Base-by-base conservation (phyloP, 2,888 invertebrate species). In the Cephus pulcher region DNA sequence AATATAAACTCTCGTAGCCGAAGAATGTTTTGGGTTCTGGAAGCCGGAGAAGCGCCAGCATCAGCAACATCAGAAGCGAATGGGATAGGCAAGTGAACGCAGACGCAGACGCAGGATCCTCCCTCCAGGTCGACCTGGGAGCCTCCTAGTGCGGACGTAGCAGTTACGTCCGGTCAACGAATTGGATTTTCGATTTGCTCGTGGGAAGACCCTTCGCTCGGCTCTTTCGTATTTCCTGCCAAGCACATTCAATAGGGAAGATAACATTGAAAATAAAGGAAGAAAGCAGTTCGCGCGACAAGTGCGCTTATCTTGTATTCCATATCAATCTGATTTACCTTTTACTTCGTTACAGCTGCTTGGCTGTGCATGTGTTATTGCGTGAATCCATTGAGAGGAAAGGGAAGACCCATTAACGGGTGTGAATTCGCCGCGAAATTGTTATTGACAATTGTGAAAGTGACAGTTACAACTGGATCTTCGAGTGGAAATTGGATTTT, bases 41-140 rank as follows among this genome's bases (percentile, higher is more conserved):
- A 23, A 23, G 56, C 56, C 23, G 9, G 56, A 23, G 56, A 56
- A 56, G 56, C 15, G 40, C 40, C 40, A 23, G 40, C 56, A 56
- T 56, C 56, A 56, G 56, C 15, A 56, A 2, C 56, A 56, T 23
- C 56, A 23, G 56, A 56, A 56, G 9, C 23, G 56, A 56, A 56
- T 56, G 56, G 23, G 34, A 30, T 74, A 30, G 74, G 35, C 35
- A 33, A 75, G 69, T 30, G 35, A 82, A 82, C 82, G 81, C 80
- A 81, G 80, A 80, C 82, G 81, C 82, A 83, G 82, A 80, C 82
- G 82, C 82, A 82, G 81, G 34, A 34, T 34, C n/a, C 34, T 35
- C 35, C n/a, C 34, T 74, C 34, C 37, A 40, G 23, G 37, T 56
- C 15, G 75, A 56, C 56, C 56, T 56, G 56, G 56, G 56, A 56